A percentile compares a stretch with the other conserved stretches of the same genome.
Evolutionary conservation across 1,140 invertebrate species (phyloP).

Genomic region (roundworm (Caenorhabditis elegans)): WBcel235 BX284605.5:12135001-12135500

Average conservation of each 20-base stretch:
- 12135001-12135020: slow-evolving; percentile 41
- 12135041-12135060: slow-evolving; percentile 54
- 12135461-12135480: slow-evolving; percentile 49
- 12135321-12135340: neutral
- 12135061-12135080: slow-evolving; percentile 49
- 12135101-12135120: slow-evolving; percentile 61
- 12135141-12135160: neutral
- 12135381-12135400: slow-evolving; percentile 44
- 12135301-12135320: neutral
- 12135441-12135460: slow-evolving; percentile 51
- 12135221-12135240: slow-evolving; percentile 13
- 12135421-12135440: slow-evolving; percentile 46
- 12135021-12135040: slow-evolving; percentile 44
- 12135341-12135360: neutral
- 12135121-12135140: slow-evolving; percentile 41
- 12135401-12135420: slow-evolving; percentile 58
- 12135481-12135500: no score
- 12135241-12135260: slow-evolving; percentile 39
- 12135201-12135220: slow-evolving; percentile 28
- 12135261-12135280: slow-evolving; percentile 33
- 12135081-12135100: slow-evolving; percentile 57
- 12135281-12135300: neutral
- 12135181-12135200: slow-evolving; percentile 19
- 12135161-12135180: slow-evolving; percentile 45
- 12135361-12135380: neutral